Evolutionary conservation across 2,888 invertebrate species (phyloP).

Genomic region (Megastigmus dorsalis): DNA sequence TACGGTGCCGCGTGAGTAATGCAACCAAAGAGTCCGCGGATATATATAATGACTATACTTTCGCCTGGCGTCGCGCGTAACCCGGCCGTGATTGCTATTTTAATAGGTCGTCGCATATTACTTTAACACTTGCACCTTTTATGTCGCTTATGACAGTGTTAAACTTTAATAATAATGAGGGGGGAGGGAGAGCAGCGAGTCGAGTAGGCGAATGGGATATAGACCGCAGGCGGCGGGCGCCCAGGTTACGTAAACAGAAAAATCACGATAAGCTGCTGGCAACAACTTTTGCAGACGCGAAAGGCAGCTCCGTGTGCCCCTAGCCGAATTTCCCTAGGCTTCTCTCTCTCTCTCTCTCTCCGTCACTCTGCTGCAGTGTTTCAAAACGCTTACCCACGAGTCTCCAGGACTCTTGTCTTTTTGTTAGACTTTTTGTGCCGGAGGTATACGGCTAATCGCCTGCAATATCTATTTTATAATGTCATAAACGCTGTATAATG

Average conservation of each 20-base stretch:
- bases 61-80: constrained; percentile 34
- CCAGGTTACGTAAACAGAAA: constrained; percentile 39
- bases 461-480: constrained; percentile 28
- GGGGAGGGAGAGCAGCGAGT: background rate
- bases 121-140: constrained; percentile 34
- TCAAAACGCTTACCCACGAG: constrained; percentile 23
- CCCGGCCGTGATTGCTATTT: constrained; percentile 56
- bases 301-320: background rate
- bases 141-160: constrained; percentile 8
- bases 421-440: background rate
- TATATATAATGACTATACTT: constrained; percentile 52
- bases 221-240: constrained; percentile 12
- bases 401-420: background rate
- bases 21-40: background rate
- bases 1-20: constrained; percentile 13
- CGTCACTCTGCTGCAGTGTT: too few relatives aligned
- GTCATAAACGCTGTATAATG: background rate
- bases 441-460: constrained; percentile 3
- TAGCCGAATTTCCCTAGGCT: constrained; percentile 40
- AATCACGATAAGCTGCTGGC: constrained; percentile 23
- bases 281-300: too few relatives aligned
- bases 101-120: constrained; percentile 56
- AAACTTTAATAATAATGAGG: constrained; percentile 41
- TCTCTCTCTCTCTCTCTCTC: too few relatives aligned
- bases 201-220: too few relatives aligned